Conservation (phyloP, 2,888 invertebrate genomes). For the Chrysomela aeneicollis region DNA sequence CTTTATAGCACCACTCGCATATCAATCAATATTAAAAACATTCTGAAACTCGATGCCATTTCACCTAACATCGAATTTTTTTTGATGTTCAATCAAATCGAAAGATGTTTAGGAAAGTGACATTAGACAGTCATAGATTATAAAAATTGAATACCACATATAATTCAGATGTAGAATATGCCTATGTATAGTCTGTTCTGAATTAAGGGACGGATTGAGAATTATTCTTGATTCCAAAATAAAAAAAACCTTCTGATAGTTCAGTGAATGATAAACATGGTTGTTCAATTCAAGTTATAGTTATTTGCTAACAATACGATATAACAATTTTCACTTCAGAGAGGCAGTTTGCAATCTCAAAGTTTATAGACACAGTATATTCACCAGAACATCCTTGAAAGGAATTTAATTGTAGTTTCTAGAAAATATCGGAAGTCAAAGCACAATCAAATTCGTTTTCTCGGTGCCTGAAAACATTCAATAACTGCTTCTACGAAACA, state of each 20-base stretch:
- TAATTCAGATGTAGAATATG: slow-evolving; percentile 10
- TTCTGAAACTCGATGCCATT: too few species aligned
- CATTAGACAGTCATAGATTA: slow-evolving; percentile 7
- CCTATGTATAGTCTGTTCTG: slow-evolving; percentile 5
- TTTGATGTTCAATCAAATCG: not conserved
- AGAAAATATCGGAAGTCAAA: slow-evolving; percentile 31
- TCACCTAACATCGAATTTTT: too few species aligned
- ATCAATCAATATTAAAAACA: too few species aligned
- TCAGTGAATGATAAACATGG: not conserved
- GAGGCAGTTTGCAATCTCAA: too few species aligned
- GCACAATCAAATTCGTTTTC: slow-evolving; percentile 20
- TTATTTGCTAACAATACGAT: not conserved
- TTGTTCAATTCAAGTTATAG: not conserved
- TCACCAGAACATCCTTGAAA: not conserved
- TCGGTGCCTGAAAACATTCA: slow-evolving; percentile 9
- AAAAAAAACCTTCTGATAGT: not conserved
- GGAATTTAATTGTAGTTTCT: slow-evolving; percentile 10
- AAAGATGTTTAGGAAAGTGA: slow-evolving; percentile 10
- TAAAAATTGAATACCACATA: slow-evolving; percentile 14
- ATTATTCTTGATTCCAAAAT: not conserved
- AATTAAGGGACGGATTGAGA: not conserved
- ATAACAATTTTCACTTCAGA: too few species aligned
- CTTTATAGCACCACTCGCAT: too few species aligned
- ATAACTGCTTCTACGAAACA: slow-evolving; percentile 22
- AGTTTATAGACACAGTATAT: too few species aligned